A percentile compares a stretch with the other conserved stretches of the same genome.
phyloP scores from a whole-genome alignment of 2,113 vertebrate genomes.

The Cyprinodon tularosa region DNA sequence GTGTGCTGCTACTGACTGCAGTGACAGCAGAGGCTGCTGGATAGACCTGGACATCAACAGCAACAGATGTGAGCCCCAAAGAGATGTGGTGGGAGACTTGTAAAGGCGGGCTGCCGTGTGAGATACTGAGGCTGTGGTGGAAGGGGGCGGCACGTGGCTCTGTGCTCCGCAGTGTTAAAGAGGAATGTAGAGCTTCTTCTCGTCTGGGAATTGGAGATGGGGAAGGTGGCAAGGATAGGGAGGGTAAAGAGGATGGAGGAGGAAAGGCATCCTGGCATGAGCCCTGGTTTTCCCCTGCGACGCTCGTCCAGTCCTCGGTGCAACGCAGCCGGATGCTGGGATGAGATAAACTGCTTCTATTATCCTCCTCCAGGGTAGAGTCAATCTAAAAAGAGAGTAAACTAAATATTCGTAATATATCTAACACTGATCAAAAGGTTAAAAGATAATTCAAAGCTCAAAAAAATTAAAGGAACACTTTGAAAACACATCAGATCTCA shows the following conservation, averaged over 20 bases:
- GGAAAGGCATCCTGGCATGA: conserved; percentile 63
- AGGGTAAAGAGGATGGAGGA: conserved; percentile 59
- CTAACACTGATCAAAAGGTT: not conserved
- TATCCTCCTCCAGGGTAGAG: conserved; percentile 63
- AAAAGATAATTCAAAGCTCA: too few relatives aligned
- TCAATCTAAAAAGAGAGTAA: conserved; percentile 63
- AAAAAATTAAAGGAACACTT: too few relatives aligned
- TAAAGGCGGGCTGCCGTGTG: conserved; percentile 69
- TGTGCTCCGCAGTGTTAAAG: conserved; percentile 71
- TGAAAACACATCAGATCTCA: too few relatives aligned
- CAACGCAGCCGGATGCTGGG: conserved; percentile 74
- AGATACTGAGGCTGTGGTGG: conserved; percentile 77
- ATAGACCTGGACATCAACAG: conserved; percentile 79
- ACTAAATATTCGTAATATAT: not conserved
- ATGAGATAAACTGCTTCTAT: conserved; percentile 54
- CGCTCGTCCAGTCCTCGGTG: conserved; percentile 72
- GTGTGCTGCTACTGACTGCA: conserved; percentile 46
- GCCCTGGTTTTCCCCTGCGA: conserved; percentile 59
- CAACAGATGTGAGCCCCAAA: conserved; percentile 76
- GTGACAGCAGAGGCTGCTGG: conserved; percentile 52
- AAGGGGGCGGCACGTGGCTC: conserved; percentile 65
- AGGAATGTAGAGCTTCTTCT: conserved; percentile 71
- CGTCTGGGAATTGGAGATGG: conserved; percentile 46
- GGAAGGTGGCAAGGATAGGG: conserved; percentile 27
- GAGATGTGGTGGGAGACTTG: conserved; percentile 78